A percentile compares a stretch with the other conserved stretches of the same genome.
These are phyloP conservation scores for Torymus tubicola DNA, from an alignment of 2,888 invertebrate species.

Conservation along the genomic window DNA sequence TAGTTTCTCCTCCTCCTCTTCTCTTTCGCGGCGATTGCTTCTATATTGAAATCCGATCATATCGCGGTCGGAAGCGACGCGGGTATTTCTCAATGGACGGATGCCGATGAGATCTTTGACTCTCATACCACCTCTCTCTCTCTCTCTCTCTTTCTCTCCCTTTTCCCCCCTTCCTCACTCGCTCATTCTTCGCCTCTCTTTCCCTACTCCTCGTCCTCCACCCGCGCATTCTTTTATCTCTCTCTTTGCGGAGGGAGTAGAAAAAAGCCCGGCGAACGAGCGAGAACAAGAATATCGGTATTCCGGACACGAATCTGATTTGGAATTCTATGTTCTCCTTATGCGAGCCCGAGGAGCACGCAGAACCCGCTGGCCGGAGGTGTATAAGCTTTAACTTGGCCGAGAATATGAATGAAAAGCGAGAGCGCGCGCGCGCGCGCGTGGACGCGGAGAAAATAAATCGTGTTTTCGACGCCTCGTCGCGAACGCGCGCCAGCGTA, in stretches of 20 bases:
- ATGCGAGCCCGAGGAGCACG: constrained; percentile 35
- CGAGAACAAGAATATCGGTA: constrained; percentile 32
- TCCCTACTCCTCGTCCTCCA: not conserved
- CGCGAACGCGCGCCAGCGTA: too few species aligned
- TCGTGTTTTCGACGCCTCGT: constrained; percentile 11
- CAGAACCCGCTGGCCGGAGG: not conserved
- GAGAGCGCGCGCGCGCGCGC: not conserved
- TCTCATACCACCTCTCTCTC: not conserved
- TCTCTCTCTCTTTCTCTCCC: not conserved
- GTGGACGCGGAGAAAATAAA: constrained; percentile 40
- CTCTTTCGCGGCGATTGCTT: not conserved
- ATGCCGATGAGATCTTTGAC: constrained; percentile 17
- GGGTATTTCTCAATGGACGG: constrained; percentile 32
- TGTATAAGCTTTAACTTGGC: constrained; percentile 25
- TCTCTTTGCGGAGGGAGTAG: not conserved
- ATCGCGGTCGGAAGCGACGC: not conserved
- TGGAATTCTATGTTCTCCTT: constrained; percentile 51
- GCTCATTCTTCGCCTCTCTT: not conserved
- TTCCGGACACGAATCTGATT: constrained; percentile 50
- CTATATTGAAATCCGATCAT: constrained; percentile 34
- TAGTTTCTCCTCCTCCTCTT: not conserved
- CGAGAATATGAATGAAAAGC: constrained; percentile 50
- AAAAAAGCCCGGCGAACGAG: not conserved
- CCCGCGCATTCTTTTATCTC: constrained; percentile 3
- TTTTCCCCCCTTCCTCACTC: not conserved